Base-by-base conservation (phyloP, 2,888 invertebrate species). In the Agrochola lota region DNA sequence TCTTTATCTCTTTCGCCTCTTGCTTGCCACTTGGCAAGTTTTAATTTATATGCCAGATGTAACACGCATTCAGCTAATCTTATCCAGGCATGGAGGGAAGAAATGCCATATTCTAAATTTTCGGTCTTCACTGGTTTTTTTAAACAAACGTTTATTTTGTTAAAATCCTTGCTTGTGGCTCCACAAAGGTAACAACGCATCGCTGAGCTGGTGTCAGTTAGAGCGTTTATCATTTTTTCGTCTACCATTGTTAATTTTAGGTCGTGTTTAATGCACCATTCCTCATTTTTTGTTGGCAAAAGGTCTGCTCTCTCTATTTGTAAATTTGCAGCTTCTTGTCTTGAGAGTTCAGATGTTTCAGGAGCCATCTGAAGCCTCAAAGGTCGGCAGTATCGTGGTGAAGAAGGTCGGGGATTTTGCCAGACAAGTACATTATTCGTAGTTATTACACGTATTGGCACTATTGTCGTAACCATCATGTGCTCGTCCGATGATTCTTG, bases 161-260 rank as follows among this genome's bases (percentile, higher is more conserved):
- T 71, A 71, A 71, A 71, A 71, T 71, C 71, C 49, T 63, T 30
- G 30, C 30, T 30, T 30, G 30, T 30, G 30, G 62, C 52, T 62
- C 71, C 71, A 71, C 71, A 71, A 62, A 71, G 62, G 71, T 71
- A 62, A 71, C 83, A 86, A 35, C 81, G 71, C 76, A 75, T 75
- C 35, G 84, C 72, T 67, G 86, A 85, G 23, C 52, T 71, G 2
- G 84, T 85, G 43, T 81, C 40, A 23, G 86, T 86, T 30, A 79
- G 20, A 15, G 86, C 81, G 73, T 86, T 87, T 40, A 78, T 72
- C 55, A 84, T 77, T 73, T 87, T 83, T 43, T 11, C 43, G 43
- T 43, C 43, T 43, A 43, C 43, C 43, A 43, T 43, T 43, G 43
- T 43, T 43, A 43, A 43, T 43, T 43, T 30, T 30, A 30, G 11